phyloP scores from a whole-genome alignment of 2,113 vertebrate species.

The Rousettus leschenaultii region DNA sequence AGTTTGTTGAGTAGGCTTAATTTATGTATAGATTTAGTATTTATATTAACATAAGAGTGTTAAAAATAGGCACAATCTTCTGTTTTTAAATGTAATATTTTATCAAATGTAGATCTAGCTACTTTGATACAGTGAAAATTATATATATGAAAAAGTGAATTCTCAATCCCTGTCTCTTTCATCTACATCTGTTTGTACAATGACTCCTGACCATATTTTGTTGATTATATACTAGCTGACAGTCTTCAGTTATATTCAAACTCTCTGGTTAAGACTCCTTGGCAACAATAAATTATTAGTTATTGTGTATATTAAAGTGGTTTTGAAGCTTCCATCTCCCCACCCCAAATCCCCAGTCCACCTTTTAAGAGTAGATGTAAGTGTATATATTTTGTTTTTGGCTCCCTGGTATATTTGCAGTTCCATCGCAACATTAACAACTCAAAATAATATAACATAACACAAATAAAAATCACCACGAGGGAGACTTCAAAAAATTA shows the following conservation, averaged over 20 bases:
- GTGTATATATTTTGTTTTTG: background rate
- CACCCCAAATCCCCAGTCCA: background rate
- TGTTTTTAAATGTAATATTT: background rate
- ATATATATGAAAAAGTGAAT: background rate
- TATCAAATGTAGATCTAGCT: background rate
- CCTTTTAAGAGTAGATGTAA: background rate
- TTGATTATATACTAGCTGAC: background rate
- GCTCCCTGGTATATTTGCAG: background rate
- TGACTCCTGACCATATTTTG: background rate
- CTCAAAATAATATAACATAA: background rate
- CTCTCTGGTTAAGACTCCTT: background rate
- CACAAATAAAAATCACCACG: background rate
- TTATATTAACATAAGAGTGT: background rate
- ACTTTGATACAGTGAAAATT: background rate
- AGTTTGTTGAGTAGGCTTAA: background rate
- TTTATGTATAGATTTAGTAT: background rate
- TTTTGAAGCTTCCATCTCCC: background rate
- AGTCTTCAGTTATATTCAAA: background rate
- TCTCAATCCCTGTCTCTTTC: background rate
- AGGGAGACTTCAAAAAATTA: background rate
- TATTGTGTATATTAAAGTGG: background rate
- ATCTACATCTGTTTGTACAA: background rate
- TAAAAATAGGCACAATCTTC: background rate
- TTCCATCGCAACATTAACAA: background rate
- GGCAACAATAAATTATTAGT: background rate